phyloP scores from a whole-genome alignment of 2,888 invertebrate species.

The Stenodema calcarata region DNA sequence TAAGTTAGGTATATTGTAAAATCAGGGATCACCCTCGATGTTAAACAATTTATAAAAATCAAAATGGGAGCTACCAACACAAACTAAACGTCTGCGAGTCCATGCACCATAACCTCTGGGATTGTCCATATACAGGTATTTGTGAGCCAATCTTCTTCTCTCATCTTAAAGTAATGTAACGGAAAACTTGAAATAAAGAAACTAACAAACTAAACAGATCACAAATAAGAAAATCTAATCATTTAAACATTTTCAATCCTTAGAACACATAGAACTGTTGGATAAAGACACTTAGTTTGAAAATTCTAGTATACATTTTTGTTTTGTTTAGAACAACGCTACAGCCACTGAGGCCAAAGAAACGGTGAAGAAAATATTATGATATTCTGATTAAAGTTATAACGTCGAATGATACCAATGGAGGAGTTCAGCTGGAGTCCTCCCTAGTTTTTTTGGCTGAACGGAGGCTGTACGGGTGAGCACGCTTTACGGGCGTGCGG shows the following conservation, averaged over 20 bases:
- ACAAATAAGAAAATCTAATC: not conserved
- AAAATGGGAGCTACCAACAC: not conserved
- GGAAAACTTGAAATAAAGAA: not conserved
- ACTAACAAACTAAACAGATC: not conserved
- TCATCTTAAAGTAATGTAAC: not conserved
- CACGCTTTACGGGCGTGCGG: conserved; percentile 38
- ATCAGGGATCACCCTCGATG: too few relatives aligned
- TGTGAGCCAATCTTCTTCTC: not conserved
- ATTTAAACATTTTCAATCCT: not conserved
- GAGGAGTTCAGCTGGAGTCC: conserved; percentile 31
- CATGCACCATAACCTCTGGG: not conserved
- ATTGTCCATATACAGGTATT: not conserved
- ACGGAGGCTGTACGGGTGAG: conserved; percentile 49
- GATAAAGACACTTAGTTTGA: conserved; percentile 26
- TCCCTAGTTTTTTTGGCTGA: conserved; percentile 46
- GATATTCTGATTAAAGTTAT: not conserved
- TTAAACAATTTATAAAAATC: too few relatives aligned
- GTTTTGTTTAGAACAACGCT: not conserved
- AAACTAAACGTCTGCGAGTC: not conserved
- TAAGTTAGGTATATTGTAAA: too few relatives aligned
- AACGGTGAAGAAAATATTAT: conserved; percentile 9
- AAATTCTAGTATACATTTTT: conserved; percentile 14
- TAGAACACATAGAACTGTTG: not conserved
- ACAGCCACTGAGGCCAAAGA: conserved; percentile 2
- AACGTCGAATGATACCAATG: not conserved